Conservation (phyloP, 1,140 invertebrate genomes). For the Drosophila nannoptera region DNA sequence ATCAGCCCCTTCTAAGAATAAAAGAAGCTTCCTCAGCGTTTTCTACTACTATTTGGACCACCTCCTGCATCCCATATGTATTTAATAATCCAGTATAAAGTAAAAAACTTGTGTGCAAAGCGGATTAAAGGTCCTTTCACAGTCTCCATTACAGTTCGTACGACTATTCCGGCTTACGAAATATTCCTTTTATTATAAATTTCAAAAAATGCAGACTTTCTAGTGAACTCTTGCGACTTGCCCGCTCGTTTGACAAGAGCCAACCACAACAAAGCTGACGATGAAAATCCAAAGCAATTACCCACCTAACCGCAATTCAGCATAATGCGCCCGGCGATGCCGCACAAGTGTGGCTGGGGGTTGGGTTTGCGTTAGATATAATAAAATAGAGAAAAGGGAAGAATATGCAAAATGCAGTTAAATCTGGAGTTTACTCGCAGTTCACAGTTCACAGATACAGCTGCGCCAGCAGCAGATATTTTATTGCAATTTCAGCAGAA, state of each 20-base stretch:
- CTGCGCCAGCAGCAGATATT: constrained; percentile 38
- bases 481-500: constrained; percentile 67
- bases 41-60: no score
- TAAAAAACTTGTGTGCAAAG: no score
- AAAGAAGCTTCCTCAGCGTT: no score
- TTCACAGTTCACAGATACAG: constrained; percentile 39
- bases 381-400: background rate
- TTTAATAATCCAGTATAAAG: no score
- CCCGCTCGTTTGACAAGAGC: no score
- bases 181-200: background rate
- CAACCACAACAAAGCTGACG: constrained; percentile 2
- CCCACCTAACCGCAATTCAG: constrained; percentile 50
- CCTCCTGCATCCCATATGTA: no score
- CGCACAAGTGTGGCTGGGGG: no score
- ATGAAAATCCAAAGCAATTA: constrained; percentile 9
- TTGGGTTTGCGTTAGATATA: constrained; percentile 15
- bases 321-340: constrained; percentile 8
- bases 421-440: constrained; percentile 17
- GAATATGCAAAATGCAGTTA: constrained; percentile 18
- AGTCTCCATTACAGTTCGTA: no score
- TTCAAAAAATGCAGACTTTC: background rate
- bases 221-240: background rate
- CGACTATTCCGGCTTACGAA: no score
- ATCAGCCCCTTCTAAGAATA: no score
- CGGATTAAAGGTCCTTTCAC: no score